These are phyloP conservation scores for Matsumurasca onukii DNA, from an alignment of 1,140 invertebrate species.

Conservation along the genomic window DNA sequence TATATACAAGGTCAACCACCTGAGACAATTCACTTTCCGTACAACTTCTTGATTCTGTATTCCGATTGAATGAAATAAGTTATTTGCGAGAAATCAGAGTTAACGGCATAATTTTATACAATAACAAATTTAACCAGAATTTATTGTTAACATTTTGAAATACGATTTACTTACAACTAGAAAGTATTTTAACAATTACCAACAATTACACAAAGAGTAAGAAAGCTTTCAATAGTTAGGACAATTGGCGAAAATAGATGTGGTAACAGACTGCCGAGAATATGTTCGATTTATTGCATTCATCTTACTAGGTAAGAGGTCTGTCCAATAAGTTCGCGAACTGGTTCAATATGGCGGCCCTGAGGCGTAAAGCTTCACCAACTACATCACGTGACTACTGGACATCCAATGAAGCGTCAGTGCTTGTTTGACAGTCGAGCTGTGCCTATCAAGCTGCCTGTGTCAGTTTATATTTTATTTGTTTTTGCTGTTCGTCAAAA, in stretches of 20 bases:
- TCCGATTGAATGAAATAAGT: neutral
- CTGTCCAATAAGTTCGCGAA: slow-evolving; percentile 21
- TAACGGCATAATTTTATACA: slow-evolving; percentile 12
- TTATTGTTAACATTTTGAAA: slow-evolving; percentile 29
- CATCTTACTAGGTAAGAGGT: slow-evolving; percentile 20
- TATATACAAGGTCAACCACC: neutral
- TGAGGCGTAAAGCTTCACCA: too few species aligned
- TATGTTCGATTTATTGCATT: slow-evolving; percentile 32
- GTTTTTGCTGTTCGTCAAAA: too few species aligned
- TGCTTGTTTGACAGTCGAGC: too few species aligned
- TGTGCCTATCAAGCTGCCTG: too few species aligned
- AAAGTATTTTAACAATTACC: slow-evolving; percentile 26
- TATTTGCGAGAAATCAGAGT: neutral
- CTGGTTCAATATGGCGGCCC: too few species aligned
- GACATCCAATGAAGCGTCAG: too few species aligned
- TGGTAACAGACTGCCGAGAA: slow-evolving; percentile 25
- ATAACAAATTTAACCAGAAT: slow-evolving; percentile 26
- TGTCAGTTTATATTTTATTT: too few species aligned
- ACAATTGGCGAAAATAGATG: slow-evolving; percentile 4
- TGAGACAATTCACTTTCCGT: neutral
- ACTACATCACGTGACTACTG: too few species aligned
- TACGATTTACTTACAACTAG: slow-evolving; percentile 33
- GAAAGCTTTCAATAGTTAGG: slow-evolving; percentile 11
- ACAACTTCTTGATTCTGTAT: neutral
- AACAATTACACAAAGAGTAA: slow-evolving; percentile 21